Base-by-base conservation (phyloP, 2,113 vertebrate genomes). In the Propithecus coquereli region DNA sequence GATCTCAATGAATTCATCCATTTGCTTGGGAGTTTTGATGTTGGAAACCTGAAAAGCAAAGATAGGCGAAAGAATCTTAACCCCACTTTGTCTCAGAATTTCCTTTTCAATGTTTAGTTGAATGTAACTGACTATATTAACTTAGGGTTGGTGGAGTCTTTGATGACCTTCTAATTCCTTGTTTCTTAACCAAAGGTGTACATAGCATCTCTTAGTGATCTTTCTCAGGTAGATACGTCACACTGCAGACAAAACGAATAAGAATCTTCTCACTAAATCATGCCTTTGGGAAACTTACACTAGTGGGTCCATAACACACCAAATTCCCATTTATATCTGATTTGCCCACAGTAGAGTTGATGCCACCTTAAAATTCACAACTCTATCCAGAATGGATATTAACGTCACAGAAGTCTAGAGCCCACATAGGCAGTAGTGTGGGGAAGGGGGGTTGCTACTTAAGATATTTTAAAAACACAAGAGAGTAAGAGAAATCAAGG, bases 1-100 rank as follows among this genome's bases (percentile, higher is more conserved):
- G 80, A 99, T 99, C 99, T 99, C 99, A 81, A 99, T 99, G 81
- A 99, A 99, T 95, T 99, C 99, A 71, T 99, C 99, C 80, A 99
- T 98, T 91, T 99, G 99, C 96, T 99, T 99, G 12, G 99, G 99
- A 59, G 99, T 99, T 97, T 99, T 99, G 96, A 99, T 99, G 79
- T 99, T 99, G 83, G 99, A 99, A 89, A 99, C 99, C 99, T 99
- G 95, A 47, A 84, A 73, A 59, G 65, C 92, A 82, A 85, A 77
- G 54, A 85, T 0, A 1, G 66, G n/a, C 3, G 20, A 37, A 30
- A 91, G 10, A 70, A 40, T 52, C 52, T 43, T 40, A 66, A 63
- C 13, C 4, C n/a, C 2, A 73, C 23, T 85, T 68, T 32, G 18
- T 50, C 37, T 73, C 76, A 52, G 16, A 25, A 32, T 65, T 71